These are phyloP conservation scores for Euwallacea fornicatus DNA, from an alignment of 1,140 invertebrate species.

Conservation along the genomic window DNA sequence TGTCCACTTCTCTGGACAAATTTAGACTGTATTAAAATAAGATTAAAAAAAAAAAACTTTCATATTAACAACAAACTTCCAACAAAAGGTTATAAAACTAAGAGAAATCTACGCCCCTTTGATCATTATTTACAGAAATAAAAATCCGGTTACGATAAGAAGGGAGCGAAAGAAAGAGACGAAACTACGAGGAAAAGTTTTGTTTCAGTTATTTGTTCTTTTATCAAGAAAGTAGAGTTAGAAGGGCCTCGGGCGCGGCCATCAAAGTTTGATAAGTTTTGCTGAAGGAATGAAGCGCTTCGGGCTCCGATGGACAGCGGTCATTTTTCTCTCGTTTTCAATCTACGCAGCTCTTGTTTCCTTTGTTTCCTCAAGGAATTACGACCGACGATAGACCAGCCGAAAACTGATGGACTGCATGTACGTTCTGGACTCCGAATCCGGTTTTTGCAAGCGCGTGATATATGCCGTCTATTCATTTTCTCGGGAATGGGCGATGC, in stretches of 20 bases:
- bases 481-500: not conserved
- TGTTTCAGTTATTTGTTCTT: constrained; percentile 53
- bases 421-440: constrained; percentile 23
- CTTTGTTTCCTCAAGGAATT: constrained; percentile 38
- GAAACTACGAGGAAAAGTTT: constrained; percentile 41
- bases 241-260: constrained; percentile 44
- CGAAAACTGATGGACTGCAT: constrained; percentile 32
- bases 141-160: constrained; percentile 20
- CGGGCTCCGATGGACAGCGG: constrained; percentile 53
- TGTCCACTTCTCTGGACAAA: too few species aligned
- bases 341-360: constrained; percentile 51
- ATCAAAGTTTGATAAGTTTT: constrained; percentile 56
- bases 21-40: too few species aligned
- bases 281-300: constrained; percentile 45
- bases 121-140: constrained; percentile 25
- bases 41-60: too few species aligned
- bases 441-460: constrained; percentile 14
- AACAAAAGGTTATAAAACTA: not conserved
- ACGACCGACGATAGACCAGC: constrained; percentile 24
- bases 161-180: constrained; percentile 24
- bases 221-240: constrained; percentile 53
- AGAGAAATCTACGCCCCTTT: not conserved
- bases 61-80: not conserved
- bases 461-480: constrained; percentile 20
- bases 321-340: constrained; percentile 59